These are phyloP conservation scores for Willowsia nigromaculata DNA, from an alignment of 2,888 invertebrate species.

Conservation along the genomic window DNA sequence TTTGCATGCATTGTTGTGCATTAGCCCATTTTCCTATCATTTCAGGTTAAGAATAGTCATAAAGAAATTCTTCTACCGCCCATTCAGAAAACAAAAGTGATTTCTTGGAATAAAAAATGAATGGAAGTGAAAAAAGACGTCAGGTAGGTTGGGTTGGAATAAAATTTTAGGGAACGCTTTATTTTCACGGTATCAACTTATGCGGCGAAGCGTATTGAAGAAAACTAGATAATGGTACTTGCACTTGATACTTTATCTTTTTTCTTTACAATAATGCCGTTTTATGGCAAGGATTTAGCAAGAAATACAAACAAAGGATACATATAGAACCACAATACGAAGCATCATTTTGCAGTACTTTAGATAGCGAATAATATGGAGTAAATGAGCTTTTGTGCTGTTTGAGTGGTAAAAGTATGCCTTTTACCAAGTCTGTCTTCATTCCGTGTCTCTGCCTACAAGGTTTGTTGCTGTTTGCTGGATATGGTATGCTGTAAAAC, in stretches of 20 bases:
- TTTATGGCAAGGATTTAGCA: constrained; percentile 24
- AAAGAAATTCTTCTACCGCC: neutral
- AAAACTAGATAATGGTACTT: neutral
- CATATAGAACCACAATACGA: neutral
- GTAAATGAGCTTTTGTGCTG: neutral
- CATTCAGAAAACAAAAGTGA: neutral
- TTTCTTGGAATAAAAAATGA: constrained; percentile 24
- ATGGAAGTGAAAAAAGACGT: neutral
- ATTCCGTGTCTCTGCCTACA: neutral
- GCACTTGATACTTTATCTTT: constrained; percentile 3
- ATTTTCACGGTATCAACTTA: too few species aligned
- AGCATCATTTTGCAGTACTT: neutral
- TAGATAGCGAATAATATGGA: neutral
- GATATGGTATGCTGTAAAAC: constrained; percentile 24
- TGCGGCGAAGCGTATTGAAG: too few species aligned
- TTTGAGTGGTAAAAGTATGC: neutral
- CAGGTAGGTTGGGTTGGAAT: neutral
- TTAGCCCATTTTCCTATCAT: neutral
- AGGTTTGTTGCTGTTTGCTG: neutral
- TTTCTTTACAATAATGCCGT: neutral
- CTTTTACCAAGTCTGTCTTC: neutral
- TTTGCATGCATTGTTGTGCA: neutral
- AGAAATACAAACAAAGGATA: constrained; percentile 21
- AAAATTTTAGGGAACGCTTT: too few species aligned
- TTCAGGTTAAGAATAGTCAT: constrained; percentile 15